These are phyloP conservation scores for Drosophila lacertosa DNA, from an alignment of 1,140 invertebrate genomes.

Conservation along the genomic window DNA sequence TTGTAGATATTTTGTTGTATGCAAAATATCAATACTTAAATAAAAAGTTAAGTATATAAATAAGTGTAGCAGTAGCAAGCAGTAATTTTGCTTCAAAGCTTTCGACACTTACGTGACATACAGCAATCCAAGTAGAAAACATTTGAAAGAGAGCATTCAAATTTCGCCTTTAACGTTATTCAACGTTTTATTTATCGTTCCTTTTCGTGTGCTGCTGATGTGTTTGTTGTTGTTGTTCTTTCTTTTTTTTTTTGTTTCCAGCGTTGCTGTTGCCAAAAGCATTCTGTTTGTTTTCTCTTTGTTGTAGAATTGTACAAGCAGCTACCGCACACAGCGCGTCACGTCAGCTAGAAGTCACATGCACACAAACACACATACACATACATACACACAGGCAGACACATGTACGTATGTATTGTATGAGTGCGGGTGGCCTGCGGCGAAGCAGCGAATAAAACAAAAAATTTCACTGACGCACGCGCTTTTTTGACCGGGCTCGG, in stretches of 20 bases:
- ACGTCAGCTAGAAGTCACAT: constrained; percentile 44
- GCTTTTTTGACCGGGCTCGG: constrained; percentile 43
- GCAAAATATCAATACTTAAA: too few relatives aligned
- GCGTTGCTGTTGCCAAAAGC: constrained; percentile 45
- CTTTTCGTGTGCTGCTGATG: constrained; percentile 22
- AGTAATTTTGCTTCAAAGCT: too few relatives aligned
- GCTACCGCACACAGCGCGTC: constrained; percentile 48
- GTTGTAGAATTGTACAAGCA: constrained; percentile 35
- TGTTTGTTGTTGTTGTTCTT: constrained; percentile 18
- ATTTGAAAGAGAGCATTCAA: constrained; percentile 18
- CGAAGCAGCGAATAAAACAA: constrained; percentile 22
- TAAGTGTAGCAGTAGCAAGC: too few relatives aligned
- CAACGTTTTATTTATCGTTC: constrained; percentile 17
- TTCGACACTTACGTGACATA: too few relatives aligned
- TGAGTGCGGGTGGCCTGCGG: constrained; percentile 61
- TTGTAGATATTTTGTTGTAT: too few relatives aligned
- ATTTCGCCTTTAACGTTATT: constrained; percentile 4
- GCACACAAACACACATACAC: constrained; percentile 16
- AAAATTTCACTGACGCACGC: constrained; percentile 76
- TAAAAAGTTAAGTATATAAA: too few relatives aligned
- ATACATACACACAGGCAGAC: not conserved
- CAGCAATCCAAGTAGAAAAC: too few relatives aligned
- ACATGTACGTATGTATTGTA: constrained; percentile 18
- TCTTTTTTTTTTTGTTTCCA: constrained; percentile 8
- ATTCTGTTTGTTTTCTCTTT: constrained; percentile 34